Base-by-base conservation (phyloP, 2,888 invertebrate species). In the Loripinus fragilis region DNA sequence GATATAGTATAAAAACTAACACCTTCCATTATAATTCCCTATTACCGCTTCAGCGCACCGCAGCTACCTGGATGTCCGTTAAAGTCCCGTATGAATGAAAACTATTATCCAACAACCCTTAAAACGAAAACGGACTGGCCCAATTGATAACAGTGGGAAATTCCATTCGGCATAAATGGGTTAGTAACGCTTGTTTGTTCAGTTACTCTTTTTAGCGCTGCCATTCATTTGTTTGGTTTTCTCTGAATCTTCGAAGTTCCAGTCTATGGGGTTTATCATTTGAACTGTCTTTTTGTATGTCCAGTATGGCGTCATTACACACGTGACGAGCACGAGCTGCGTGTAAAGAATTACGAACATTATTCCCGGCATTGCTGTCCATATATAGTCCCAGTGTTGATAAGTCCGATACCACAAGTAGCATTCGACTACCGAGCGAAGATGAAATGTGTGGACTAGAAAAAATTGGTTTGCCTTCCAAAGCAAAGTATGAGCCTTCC, bases 261-360 rank as follows among this genome's bases (percentile, higher is more conserved):
- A 91, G 79, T 91, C 91, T 0, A 88, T 87, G 0, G 90, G 91
- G 69, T 86, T 88, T 45, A 91, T 84, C 87, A 89, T 87, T 76
- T 92, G 92, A 1, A 82, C 85, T 0, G 91, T 91, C 80, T 92
- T 91, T 83, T 90, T 90, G 84, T 90, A 92, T 7, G 91, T 91
- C 92, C 92, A 92, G 81, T 90, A 92, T 7, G 92, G 92, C 52
- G 92, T 92, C 89, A 92, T 90, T 12, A 91, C 70, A 60, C 91
- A 85, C 3, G 89, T 89, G 15, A 91, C 87, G 2, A 90, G 71
- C 12, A 79, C 33, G 23, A 92, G 80, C 74, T 90, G 89, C 0
- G 79, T 67, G 75, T 90, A 90, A 3, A 90, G 77, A 0, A 82
- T 67, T 7, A 83, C 38, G 65, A 90, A 90, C 28, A 90, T 76